Evolutionary conservation across 2,113 vertebrate species (phyloP).

Genomic region (Rafetus swinhoei): DNA sequence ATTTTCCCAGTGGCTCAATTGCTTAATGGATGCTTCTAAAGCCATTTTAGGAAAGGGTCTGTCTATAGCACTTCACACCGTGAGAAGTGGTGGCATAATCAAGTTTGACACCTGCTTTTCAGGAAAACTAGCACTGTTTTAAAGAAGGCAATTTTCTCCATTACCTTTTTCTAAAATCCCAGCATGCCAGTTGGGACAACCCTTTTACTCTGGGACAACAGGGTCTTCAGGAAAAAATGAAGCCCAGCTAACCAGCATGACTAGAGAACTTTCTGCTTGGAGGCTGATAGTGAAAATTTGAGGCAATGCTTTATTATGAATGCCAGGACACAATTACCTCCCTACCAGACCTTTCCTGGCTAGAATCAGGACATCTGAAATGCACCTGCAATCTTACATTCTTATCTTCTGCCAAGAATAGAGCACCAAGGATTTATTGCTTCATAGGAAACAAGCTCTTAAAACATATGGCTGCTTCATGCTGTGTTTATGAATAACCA

Average conservation of each 20-base stretch:
- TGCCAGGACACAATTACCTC: background rate
- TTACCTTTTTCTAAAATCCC: background rate
- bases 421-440: background rate
- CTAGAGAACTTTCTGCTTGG: background rate
- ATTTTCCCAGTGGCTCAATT: background rate
- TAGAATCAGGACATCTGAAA: background rate
- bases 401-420: background rate
- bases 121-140: background rate
- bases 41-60: background rate
- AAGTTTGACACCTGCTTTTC: background rate
- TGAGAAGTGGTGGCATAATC: background rate
- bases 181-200: background rate
- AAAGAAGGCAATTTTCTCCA: accelerated
- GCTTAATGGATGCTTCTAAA: background rate
- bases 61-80: background rate
- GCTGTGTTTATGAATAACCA: background rate
- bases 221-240: background rate
- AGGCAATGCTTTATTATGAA: background rate
- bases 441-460: conserved; percentile 9
- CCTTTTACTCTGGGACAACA: background rate
- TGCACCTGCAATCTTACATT: background rate
- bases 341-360: background rate
- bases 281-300: background rate
- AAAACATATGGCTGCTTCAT: background rate
- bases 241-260: background rate